Evolutionary conservation across 2,797 vertebrate species (phyloP).

Genomic region (Kryptopterus vitreolus): DNA sequence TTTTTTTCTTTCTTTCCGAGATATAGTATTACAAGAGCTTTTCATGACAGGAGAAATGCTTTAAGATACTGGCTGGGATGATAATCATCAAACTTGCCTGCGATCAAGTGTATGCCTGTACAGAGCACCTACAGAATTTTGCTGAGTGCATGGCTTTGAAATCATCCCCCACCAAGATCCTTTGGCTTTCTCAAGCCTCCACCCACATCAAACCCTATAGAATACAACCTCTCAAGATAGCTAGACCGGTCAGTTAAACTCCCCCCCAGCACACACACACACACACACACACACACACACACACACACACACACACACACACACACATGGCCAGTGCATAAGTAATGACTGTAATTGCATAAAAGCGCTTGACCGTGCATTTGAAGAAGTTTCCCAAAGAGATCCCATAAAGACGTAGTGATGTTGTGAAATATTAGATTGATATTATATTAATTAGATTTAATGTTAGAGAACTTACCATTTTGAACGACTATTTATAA

Average conservation of each 20-base stretch:
- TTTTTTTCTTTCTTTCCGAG: no score
- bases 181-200: conserved; percentile 53
- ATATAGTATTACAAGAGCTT: conserved; percentile 40
- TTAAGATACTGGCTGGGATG: conserved; percentile 50
- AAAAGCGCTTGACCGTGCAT: conserved; percentile 58
- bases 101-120: conserved; percentile 62
- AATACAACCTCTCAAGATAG: conserved; percentile 50
- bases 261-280: neutral
- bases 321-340: no score
- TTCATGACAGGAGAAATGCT: conserved; percentile 52
- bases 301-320: no score
- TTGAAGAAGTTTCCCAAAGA: conserved; percentile 43
- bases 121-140: conserved; percentile 41
- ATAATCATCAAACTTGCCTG: conserved; percentile 62
- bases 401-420: conserved; percentile 48
- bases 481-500: no score
- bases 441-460: no score
- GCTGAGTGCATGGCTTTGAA: conserved; percentile 55
- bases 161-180: conserved; percentile 56
- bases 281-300: no score
- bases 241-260: conserved; percentile 47
- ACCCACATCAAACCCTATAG: conserved; percentile 57
- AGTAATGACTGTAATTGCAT: conserved; percentile 51
- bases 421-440: conserved; percentile 44
- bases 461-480: no score